Evolutionary conservation across 2,113 vertebrate genomes (phyloP).

Genomic region (Leucoraja erinaceus): DNA sequence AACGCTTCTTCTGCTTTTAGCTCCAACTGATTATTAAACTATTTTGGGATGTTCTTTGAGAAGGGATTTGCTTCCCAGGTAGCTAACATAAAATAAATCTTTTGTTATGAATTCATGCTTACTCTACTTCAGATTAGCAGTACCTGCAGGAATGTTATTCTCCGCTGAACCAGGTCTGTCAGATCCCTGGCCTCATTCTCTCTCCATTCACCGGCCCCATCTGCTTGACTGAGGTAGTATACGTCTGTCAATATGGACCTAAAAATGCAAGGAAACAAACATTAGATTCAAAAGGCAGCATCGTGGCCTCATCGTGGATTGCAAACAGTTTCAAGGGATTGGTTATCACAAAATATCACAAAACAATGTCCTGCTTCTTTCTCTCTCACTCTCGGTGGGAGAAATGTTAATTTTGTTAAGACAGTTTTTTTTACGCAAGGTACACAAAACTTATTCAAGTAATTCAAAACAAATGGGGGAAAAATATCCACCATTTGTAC

Average conservation of each 20-base stretch:
- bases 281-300: background rate
- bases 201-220: conserved; percentile 90
- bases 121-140: background rate
- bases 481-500: background rate
- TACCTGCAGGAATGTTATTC: conserved; percentile 97
- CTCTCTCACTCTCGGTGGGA: background rate
- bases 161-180: conserved; percentile 86
- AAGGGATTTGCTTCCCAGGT: background rate
- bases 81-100: background rate
- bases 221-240: conserved; percentile 96
- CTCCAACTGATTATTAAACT: background rate
- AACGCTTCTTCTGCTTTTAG: background rate
- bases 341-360: background rate
- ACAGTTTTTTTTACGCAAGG: background rate
- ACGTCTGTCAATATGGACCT: conserved; percentile 96
- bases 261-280: conserved; percentile 40
- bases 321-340: background rate
- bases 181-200: conserved; percentile 91
- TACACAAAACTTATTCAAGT: background rate
- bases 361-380: background rate
- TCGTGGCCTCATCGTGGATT: background rate
- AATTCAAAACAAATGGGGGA: too few relatives aligned
- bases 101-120: background rate
- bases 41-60: background rate
- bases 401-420: background rate